These are phyloP conservation scores for Pseudopodoces humilis DNA, from an alignment of 2,113 vertebrate genomes.

Conservation along the genomic window DNA sequence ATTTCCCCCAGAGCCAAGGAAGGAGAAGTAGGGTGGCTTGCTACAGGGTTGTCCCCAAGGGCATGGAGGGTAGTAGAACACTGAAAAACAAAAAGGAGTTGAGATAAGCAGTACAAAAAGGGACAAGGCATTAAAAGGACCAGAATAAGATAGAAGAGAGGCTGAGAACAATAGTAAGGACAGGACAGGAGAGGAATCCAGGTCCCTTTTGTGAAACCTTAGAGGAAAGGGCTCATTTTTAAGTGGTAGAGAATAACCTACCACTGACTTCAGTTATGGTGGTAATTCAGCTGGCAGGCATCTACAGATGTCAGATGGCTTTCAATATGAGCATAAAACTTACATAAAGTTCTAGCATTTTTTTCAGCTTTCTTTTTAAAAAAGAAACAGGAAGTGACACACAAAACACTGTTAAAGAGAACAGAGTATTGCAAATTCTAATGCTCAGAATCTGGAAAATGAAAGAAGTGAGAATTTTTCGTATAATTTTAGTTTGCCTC, in stretches of 20 bases:
- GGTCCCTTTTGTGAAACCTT: background rate
- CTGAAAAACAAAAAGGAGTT: background rate
- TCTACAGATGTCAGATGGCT: background rate
- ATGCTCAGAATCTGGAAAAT: background rate
- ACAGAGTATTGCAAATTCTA: background rate
- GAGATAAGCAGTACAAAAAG: background rate
- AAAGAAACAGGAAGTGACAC: constrained; percentile 2
- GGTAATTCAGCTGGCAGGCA: background rate
- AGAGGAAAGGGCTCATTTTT: background rate
- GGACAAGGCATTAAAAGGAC: background rate
- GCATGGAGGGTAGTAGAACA: background rate
- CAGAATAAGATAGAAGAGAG: background rate
- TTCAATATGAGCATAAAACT: background rate
- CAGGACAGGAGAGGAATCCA: background rate
- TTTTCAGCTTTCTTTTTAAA: constrained; percentile 12
- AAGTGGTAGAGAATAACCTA: background rate
- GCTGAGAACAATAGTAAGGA: background rate
- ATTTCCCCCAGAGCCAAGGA: background rate
- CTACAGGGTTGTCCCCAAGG: rapidly evolving
- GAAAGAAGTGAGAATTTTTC: background rate
- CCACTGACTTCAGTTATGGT: background rate
- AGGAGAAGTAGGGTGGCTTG: background rate
- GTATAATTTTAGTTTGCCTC: background rate
- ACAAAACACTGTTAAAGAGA: background rate
- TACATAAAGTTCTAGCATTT: background rate